Percentiles rank a stretch among this genome's conserved stretches.
phyloP scores from a whole-genome alignment of 2,113 vertebrate genomes.

The Theristicus caerulescens region DNA sequence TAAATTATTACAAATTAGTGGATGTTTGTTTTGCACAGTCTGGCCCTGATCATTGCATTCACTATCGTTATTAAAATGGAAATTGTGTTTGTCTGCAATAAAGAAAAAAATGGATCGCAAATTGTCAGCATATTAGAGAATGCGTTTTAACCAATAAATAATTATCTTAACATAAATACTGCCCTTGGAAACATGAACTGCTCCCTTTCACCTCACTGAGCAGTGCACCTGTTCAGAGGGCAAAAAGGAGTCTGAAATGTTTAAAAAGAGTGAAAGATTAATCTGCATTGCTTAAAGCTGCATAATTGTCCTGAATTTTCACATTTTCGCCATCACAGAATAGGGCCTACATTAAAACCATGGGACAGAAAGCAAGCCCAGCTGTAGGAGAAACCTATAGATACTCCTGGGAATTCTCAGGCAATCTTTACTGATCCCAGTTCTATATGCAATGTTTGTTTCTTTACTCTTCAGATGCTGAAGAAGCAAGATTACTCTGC shows the following conservation, averaged over 20 bases:
- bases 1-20: constrained; percentile 41
- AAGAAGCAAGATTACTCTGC: too few relatives aligned
- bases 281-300: neutral
- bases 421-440: neutral
- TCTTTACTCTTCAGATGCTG: neutral
- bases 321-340: neutral
- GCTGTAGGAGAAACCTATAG: neutral
- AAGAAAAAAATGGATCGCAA: neutral
- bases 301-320: neutral
- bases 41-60: neutral
- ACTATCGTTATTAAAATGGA: neutral
- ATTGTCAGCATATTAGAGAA: neutral
- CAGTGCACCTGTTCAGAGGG: neutral
- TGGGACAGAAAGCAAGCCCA: neutral
- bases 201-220: neutral
- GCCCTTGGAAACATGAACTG: neutral
- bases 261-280: neutral
- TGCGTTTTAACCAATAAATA: neutral
- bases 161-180: neutral
- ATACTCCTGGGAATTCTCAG: neutral
- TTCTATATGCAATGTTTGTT: neutral
- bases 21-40: constrained; percentile 8
- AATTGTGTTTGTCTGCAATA: constrained; percentile 5
- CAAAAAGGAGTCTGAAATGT: neutral
- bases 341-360: neutral